Evolutionary conservation across 2,797 vertebrate genomes (phyloP), one percentile per base, ranked within the genome.

Genomic region (Mormyrops boulengeri): DNA sequence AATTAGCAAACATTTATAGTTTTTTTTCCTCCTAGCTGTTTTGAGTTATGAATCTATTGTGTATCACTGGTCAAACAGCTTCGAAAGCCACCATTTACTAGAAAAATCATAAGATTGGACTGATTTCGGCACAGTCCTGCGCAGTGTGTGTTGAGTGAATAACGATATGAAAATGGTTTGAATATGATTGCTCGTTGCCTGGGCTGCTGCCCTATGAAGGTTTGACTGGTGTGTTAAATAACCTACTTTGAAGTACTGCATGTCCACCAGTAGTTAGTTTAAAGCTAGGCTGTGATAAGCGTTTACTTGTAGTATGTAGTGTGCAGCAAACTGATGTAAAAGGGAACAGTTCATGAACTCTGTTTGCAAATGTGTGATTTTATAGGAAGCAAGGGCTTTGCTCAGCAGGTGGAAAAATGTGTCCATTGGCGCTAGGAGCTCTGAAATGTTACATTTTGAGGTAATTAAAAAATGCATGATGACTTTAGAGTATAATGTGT

Each of bases 391-490:
- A 47, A 47, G 77, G 8, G 77, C 77, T 82, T 82, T 82, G 77
- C 77, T 82, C 77, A 82, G 77, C 77, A 44, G 77, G 17, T 82
- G 77, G 77, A 47, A 82, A 82, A 82, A 82, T 82, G 77, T 82
- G 41, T 82, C 38, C 77, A 82, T 82, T 82, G 41, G 19, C 2
- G 38, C 77, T 82, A 47, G 77, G 41, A 82, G 41, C 77, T 44
- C 77, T 82, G 41, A 82, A 82, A 47, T 44, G 6, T 82, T 44
- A 82, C 6, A 47, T 82, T 82, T 44, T 82, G 38, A 44, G 77
- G 38, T 82, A 44, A 47, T 82, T 82, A 34, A 73, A 73, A 73
- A 73, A 73, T 82, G 41, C 77, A 82, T 82, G 77, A 47, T 82
- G 2, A 22, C 8, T 11, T 47, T 41, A 19, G 77, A 82, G 77